Evolutionary conservation across 2,888 invertebrate genomes (phyloP).

Genomic region (Prenolepis imparis): DNA sequence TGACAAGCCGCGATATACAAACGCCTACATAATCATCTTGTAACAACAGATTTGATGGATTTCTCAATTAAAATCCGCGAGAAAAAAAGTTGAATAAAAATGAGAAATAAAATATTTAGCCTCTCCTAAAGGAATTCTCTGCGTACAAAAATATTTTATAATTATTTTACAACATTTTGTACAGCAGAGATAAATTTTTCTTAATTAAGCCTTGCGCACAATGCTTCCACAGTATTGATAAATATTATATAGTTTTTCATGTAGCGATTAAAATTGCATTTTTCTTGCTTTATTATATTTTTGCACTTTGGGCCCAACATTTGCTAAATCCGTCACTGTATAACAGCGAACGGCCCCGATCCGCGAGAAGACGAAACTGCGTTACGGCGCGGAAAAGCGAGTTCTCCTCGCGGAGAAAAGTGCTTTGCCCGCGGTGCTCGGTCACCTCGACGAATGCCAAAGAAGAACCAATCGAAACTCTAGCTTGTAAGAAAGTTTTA

Average conservation of each 20-base stretch:
- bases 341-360: conserved; percentile 72
- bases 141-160: neutral
- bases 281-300: neutral
- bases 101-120: neutral
- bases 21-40: conserved; percentile 70
- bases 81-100: neutral
- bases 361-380: conserved; percentile 62
- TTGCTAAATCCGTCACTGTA: conserved; percentile 39
- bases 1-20: conserved; percentile 61
- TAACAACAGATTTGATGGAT: conserved; percentile 21
- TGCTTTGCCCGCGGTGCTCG: conserved; percentile 52
- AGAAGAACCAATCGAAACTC: conserved; percentile 41
- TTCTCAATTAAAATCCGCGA: neutral
- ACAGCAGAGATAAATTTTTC: neutral
- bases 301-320: conserved; percentile 16
- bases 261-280: neutral
- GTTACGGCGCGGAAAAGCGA: conserved; percentile 71
- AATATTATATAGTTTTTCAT: conserved; percentile 3
- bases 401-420: conserved; percentile 62
- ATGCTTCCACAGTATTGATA: neutral
- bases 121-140: neutral
- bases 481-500: conserved; percentile 14
- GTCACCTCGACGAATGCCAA: conserved; percentile 51
- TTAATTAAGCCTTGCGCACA: neutral
- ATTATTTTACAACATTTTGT: neutral